A percentile compares a stretch with the other conserved stretches of the same genome.
These are phyloP conservation scores for Chouioia cunea DNA, from an alignment of 2,888 invertebrate species.

Conservation along the genomic window DNA sequence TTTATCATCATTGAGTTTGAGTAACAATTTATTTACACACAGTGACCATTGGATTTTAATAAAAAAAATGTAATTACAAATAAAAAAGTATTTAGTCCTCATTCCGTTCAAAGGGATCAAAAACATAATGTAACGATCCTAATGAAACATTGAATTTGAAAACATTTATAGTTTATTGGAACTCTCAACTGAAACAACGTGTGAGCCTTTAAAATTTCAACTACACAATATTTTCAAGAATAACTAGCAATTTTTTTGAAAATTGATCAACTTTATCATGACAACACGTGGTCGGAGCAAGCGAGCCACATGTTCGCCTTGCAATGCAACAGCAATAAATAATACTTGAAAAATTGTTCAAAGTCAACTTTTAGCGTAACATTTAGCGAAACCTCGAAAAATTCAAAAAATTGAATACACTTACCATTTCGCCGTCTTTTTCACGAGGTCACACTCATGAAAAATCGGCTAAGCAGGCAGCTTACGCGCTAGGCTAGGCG, in stretches of 20 bases:
- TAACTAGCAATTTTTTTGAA: too few species aligned
- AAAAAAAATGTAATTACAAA: not conserved
- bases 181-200: too few species aligned
- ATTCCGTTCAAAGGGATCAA: too few species aligned
- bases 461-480: slow-evolving; percentile 57
- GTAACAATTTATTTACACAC: not conserved
- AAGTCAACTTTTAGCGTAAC: too few species aligned
- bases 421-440: slow-evolving; percentile 61
- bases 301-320: not conserved
- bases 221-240: too few species aligned
- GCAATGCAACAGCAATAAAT: too few species aligned
- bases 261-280: too few species aligned
- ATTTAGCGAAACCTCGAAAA: too few species aligned
- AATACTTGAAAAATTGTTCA: too few species aligned
- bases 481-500: slow-evolving; percentile 55
- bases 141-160: slow-evolving; percentile 22
- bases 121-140: slow-evolving; percentile 19
- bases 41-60: not conserved
- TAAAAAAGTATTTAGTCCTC: not conserved
- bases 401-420: slow-evolving; percentile 39
- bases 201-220: too few species aligned
- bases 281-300: slow-evolving; percentile 49
- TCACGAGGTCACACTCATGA: slow-evolving; percentile 57
- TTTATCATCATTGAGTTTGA: slow-evolving; percentile 47
- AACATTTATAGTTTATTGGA: not conserved